These are phyloP conservation scores for Paramormyrops kingsleyae DNA, from an alignment of 2,113 vertebrate genomes.

Conservation along the genomic window DNA sequence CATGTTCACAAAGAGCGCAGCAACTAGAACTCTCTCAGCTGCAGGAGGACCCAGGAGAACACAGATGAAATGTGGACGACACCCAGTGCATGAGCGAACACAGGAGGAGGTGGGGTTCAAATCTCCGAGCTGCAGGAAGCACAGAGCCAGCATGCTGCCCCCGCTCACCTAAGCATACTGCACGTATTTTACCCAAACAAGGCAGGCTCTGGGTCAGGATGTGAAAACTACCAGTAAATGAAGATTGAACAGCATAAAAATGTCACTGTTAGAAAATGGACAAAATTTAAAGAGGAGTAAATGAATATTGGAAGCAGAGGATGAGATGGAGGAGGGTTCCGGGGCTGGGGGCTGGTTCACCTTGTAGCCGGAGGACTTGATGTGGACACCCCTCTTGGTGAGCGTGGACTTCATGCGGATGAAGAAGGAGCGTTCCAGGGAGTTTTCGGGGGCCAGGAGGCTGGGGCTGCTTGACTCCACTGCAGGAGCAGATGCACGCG, in stretches of 20 bases:
- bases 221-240: background rate
- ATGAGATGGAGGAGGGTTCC: background rate
- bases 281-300: background rate
- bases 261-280: background rate
- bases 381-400: constrained; percentile 96
- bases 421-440: constrained; percentile 94
- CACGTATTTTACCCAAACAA: background rate
- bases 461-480: constrained; percentile 92
- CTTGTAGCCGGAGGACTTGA: constrained; percentile 99
- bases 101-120: background rate
- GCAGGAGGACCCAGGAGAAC: background rate
- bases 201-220: background rate
- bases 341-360: constrained; percentile 51
- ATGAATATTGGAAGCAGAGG: background rate
- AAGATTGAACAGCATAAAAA: background rate
- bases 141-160: background rate
- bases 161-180: background rate
- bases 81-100: background rate
- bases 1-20: background rate
- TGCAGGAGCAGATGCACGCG: constrained; percentile 38
- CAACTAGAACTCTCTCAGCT: background rate
- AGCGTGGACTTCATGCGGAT: constrained; percentile 98
- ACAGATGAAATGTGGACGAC: background rate
- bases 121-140: background rate
- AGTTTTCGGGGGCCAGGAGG: constrained; percentile 82